A percentile compares a stretch with the other conserved stretches of the same genome.
These are phyloP conservation scores for Portevinia maculata DNA, from an alignment of 2,888 invertebrate genomes.

Conservation along the genomic window DNA sequence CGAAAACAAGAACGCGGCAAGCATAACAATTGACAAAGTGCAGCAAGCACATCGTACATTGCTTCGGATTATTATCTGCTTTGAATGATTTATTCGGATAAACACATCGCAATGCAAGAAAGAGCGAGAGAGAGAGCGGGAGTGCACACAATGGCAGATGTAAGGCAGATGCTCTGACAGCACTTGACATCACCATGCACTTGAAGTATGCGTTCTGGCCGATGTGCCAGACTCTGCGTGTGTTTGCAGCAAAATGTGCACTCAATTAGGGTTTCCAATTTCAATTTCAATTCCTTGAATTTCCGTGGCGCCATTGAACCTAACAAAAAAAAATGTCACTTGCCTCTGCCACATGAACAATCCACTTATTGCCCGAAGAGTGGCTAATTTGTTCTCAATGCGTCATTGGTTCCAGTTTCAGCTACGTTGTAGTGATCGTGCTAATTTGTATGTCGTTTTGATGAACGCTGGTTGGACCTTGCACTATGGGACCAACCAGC, in stretches of 20 bases:
- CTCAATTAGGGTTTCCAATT: conserved; percentile 56
- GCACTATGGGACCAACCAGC: too few species aligned
- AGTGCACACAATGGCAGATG: conserved; percentile 54
- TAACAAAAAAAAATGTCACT: conserved; percentile 32
- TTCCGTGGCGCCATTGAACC: conserved; percentile 56
- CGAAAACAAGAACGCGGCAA: conserved; percentile 69
- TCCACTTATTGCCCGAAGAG: conserved; percentile 11
- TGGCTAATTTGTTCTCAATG: conserved; percentile 36
- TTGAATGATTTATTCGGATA: conserved; percentile 71
- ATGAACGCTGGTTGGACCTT: too few species aligned
- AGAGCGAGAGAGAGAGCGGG: not conserved
- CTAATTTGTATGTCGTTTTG: not conserved
- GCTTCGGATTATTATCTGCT: conserved; percentile 70
- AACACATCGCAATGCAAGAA: not conserved
- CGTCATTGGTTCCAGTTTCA: conserved; percentile 30
- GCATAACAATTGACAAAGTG: conserved; percentile 73
- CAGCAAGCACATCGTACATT: conserved; percentile 61
- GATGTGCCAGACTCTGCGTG: conserved; percentile 26
- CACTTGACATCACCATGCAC: conserved; percentile 67
- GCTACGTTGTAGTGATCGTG: not conserved
- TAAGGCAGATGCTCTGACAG: conserved; percentile 64
- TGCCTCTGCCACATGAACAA: conserved; percentile 46
- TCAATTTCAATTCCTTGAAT: conserved; percentile 33
- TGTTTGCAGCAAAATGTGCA: conserved; percentile 53
- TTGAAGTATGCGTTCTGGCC: conserved; percentile 61